Percentiles rank a stretch among this genome's conserved stretches.
These are phyloP conservation scores for Onychomys arenicola DNA, from an alignment of 2,797 vertebrate species.

Conservation along the genomic window DNA sequence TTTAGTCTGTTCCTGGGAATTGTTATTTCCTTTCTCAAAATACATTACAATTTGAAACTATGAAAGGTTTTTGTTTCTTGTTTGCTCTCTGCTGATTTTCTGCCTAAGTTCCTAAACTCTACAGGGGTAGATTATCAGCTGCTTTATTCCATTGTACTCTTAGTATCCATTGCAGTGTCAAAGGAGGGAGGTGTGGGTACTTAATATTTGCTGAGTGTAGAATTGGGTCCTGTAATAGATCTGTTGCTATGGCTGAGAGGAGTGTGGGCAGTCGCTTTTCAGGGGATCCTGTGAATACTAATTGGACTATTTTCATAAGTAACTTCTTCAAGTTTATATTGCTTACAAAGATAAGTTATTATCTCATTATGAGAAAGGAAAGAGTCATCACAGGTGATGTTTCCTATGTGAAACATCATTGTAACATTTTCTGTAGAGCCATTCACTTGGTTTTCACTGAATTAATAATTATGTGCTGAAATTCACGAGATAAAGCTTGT, in stretches of 20 bases:
- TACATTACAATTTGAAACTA: not conserved
- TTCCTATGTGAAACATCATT: not conserved
- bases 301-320: not conserved
- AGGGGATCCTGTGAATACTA: not conserved
- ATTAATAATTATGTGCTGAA: not conserved
- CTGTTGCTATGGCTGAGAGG: not conserved
- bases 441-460: not conserved
- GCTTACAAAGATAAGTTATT: not conserved
- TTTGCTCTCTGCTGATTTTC: not conserved
- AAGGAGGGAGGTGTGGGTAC: not conserved
- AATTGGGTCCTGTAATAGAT: not conserved
- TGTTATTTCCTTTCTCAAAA: not conserved
- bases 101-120: not conserved
- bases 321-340: not conserved
- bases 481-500: not conserved
- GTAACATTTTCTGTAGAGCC: not conserved
- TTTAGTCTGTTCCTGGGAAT: not conserved
- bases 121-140: not conserved
- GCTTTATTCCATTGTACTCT: not conserved
- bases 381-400: not conserved
- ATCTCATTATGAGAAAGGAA: constrained; percentile 14
- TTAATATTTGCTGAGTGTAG: not conserved
- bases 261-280: not conserved
- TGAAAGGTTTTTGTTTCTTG: not conserved
- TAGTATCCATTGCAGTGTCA: not conserved